Evolutionary conservation across 2,797 vertebrate genomes (phyloP).

Genomic region (Diceros bicornis): DNA sequence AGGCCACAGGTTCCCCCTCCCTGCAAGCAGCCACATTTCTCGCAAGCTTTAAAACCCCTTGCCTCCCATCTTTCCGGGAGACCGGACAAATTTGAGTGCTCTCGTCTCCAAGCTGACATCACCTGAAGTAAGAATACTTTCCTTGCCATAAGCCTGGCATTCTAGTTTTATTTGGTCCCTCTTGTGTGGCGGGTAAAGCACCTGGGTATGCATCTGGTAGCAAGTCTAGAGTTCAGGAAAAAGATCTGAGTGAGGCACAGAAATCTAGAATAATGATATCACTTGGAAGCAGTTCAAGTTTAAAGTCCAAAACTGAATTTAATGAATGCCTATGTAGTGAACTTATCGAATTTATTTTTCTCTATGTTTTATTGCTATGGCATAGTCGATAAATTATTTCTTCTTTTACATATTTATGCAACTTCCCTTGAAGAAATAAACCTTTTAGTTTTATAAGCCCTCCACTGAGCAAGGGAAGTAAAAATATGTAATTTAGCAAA

Average conservation of each 20-base stretch:
- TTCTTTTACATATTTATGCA: neutral
- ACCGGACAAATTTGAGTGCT: too few species aligned
- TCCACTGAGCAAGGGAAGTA: neutral
- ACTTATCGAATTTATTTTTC: constrained; percentile 28
- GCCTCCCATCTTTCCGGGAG: too few species aligned
- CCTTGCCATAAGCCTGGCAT: too few species aligned
- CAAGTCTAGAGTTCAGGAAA: neutral
- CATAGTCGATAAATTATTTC: neutral
- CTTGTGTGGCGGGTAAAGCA: too few species aligned
- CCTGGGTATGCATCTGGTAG: too few species aligned
- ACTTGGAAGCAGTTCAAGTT: neutral
- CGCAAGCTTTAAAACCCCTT: too few species aligned
- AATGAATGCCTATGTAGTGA: neutral
- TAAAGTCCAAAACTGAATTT: neutral
- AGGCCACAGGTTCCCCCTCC: too few species aligned
- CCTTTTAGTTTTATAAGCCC: neutral
- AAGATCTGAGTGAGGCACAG: neutral
- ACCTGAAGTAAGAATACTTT: too few species aligned
- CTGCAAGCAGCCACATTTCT: too few species aligned
- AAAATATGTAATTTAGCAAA: neutral
- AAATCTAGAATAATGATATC: neutral
- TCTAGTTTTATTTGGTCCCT: too few species aligned
- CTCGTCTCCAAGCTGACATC: too few species aligned
- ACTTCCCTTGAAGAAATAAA: constrained; percentile 42
- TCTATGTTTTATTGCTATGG: neutral